These are phyloP conservation scores for Omphaloscelis lunosa DNA, from an alignment of 2,888 invertebrate species.

Conservation along the genomic window DNA sequence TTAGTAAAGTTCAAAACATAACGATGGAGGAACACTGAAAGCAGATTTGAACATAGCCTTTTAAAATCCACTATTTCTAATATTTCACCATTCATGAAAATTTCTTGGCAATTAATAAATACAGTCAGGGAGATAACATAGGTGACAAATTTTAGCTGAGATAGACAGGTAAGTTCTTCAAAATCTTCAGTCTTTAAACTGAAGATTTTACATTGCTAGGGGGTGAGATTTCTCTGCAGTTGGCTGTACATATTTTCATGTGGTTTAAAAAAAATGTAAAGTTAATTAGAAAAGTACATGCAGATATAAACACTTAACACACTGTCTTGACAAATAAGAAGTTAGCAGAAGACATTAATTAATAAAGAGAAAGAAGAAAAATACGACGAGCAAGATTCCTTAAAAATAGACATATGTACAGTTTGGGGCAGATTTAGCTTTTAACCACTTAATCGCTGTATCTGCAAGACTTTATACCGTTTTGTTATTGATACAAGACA, in stretches of 20 bases:
- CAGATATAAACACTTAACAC: background rate
- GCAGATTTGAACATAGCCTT: background rate
- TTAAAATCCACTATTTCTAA: background rate
- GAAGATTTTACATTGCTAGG: no score
- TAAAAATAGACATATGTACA: background rate
- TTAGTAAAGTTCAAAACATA: background rate
- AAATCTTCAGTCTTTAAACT: no score
- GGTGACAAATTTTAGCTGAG: no score
- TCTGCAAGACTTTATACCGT: background rate
- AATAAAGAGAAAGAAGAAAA: slow-evolving; percentile 21
- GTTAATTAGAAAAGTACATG: background rate
- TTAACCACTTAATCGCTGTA: slow-evolving; percentile 4
- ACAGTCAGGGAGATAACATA: background rate
- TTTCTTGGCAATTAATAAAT: background rate
- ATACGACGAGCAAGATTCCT: background rate
- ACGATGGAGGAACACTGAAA: background rate
- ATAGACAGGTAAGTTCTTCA: slow-evolving; percentile 6
- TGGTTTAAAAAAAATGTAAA: background rate
- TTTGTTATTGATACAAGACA: slow-evolving; percentile 9
- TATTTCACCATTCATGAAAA: background rate
- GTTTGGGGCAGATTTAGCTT: background rate
- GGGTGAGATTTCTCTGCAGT: no score
- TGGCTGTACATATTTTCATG: no score
- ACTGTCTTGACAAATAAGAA: slow-evolving; percentile 7
- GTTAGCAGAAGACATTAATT: background rate